phyloP scores from a whole-genome alignment of 2,888 invertebrate species.

The Cephalotes varians region DNA sequence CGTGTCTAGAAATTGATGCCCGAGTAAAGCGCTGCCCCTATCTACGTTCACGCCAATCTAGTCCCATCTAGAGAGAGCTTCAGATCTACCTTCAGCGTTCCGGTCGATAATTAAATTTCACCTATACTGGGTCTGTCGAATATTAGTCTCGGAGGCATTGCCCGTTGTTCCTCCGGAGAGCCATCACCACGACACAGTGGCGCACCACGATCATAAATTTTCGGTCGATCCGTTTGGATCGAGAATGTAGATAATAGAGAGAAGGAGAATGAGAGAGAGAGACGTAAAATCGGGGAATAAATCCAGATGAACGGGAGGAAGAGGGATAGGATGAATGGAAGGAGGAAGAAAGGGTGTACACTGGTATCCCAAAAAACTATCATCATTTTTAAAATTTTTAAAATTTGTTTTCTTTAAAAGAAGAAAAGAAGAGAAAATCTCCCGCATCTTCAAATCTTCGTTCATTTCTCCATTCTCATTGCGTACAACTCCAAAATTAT shows the following conservation, averaged over 20 bases:
- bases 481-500: not conserved
- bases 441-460: not conserved
- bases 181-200: constrained; percentile 64
- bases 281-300: constrained; percentile 37
- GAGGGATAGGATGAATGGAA: not conserved
- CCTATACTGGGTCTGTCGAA: constrained; percentile 61
- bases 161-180: constrained; percentile 67
- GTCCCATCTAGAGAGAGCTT: constrained; percentile 56
- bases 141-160: constrained; percentile 68
- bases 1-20: constrained; percentile 38
- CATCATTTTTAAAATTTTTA: not conserved
- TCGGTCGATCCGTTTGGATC: constrained; percentile 28
- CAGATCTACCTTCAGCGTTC: constrained; percentile 63
- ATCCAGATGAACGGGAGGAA: constrained; percentile 48
- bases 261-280: not conserved
- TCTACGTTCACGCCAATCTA: constrained; percentile 60
- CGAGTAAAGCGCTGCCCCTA: constrained; percentile 24
- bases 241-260: constrained; percentile 27
- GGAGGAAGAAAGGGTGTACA: not conserved
- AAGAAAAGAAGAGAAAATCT: not conserved
- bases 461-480: not conserved
- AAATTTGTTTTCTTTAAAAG: not conserved
- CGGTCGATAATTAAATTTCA: constrained; percentile 72
- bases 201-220: constrained; percentile 63
- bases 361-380: not conserved